Evolutionary conservation across 1,140 invertebrate species (phyloP), one percentile per base, ranked within the genome.

Genomic region (Drosophila teissieri): DNA sequence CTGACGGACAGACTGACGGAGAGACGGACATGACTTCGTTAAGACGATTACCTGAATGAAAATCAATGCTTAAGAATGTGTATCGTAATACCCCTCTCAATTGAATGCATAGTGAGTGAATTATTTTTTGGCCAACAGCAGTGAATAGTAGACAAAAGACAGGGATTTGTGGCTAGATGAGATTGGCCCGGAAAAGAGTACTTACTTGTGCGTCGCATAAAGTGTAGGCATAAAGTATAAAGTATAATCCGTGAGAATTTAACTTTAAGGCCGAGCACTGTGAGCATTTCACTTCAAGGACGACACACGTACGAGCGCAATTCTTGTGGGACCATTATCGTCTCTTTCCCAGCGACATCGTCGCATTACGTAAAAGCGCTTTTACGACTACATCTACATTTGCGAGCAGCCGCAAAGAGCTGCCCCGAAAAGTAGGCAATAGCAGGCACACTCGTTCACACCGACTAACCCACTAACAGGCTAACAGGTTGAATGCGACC

Each of bases 311-410:
- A 75, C 73, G 57, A 40, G 11, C 63, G 61, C 76, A 82, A 88
- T 88, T 86, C 82, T 75, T 86, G 67, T 53, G 75, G 82, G 83
- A 82, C 46, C 54, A 73, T 80, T 76, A 73, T 73, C 72, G 69
- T 57, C 68, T 40, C 51, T 39, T 58, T 55, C 58, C 63, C 73
- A 75, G 82, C 54, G 57, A 78, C 63, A 72, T 46, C 64, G 80
- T 79, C 82, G 74, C 78, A 86, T 86, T 86, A 86, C 82, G 78
- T 82, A 86, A 86, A 86, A 86, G 83, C 83, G 80, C 83, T 88
- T 86, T 86, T 86, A 86, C 79, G 82, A 73, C 78, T 67, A 88
- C 82, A 85, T 81, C 86, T 74, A 19, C 19, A 19, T 19, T 19
- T 19, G n/a, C n/a, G 56, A 60, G 61, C 39, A 46, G 37, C 81